Evolutionary conservation across 1,140 invertebrate species (phyloP).

Genomic region (Heliconius eleuchia): DNA sequence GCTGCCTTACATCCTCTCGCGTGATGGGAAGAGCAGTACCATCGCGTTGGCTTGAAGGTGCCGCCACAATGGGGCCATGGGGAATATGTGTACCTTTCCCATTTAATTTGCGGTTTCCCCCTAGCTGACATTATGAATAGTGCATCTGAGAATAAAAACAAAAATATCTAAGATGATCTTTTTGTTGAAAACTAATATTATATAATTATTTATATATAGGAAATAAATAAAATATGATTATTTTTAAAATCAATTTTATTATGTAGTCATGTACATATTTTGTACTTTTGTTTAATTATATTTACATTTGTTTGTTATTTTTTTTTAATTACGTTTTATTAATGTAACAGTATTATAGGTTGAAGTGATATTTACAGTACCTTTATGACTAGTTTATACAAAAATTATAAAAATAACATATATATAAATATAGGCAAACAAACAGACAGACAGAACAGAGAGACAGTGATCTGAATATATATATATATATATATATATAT

Average conservation of each 20-base stretch:
- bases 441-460: too few species aligned
- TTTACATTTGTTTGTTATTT: background rate
- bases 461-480: too few species aligned
- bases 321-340: too few species aligned
- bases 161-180: background rate
- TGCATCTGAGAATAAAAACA: slow-evolving; percentile 14
- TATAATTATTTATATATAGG: background rate
- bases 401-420: background rate
- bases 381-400: background rate
- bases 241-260: too few species aligned
- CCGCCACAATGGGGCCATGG: slow-evolving; percentile 31
- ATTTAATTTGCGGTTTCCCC: slow-evolving; percentile 39
- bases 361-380: background rate
- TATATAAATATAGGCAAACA: background rate
- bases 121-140: slow-evolving; percentile 26
- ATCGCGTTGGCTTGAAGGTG: slow-evolving; percentile 19
- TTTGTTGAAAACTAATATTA: background rate
- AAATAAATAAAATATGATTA: background rate
- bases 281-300: background rate
- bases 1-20: slow-evolving; percentile 42
- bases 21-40: slow-evolving; percentile 47
- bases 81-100: slow-evolving; percentile 40
- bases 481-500: background rate
- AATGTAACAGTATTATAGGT: too few species aligned
- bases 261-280: background rate